Conservation (phyloP, 2,113 vertebrate genomes). For the Azemiops feae region DNA sequence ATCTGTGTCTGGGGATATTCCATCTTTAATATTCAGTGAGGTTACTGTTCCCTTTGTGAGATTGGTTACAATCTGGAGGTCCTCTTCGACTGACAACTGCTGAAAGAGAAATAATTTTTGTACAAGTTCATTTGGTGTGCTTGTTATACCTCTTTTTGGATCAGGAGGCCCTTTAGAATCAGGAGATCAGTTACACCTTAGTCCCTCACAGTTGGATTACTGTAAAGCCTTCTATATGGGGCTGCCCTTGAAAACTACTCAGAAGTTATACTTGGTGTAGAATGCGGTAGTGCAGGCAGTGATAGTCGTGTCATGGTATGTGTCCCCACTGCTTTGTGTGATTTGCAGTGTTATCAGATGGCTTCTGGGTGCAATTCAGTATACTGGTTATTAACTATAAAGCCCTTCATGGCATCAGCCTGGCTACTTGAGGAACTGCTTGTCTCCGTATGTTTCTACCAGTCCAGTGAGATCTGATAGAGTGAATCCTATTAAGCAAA, state of each 20-base stretch:
- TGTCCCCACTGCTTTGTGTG: background rate
- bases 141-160: background rate
- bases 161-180: background rate
- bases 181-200: background rate
- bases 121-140: background rate
- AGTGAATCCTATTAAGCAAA: background rate
- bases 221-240: background rate
- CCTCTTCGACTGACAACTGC: background rate
- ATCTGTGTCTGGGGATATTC: background rate
- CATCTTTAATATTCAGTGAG: background rate
- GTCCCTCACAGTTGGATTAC: background rate
- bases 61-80: background rate
- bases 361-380: background rate
- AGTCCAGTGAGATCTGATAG: background rate
- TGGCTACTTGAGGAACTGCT: background rate
- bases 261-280: background rate
- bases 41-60: background rate
- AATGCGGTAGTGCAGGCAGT: background rate
- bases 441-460: background rate
- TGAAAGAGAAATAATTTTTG: background rate
- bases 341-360: background rate
- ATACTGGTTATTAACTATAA: background rate
- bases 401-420: background rate
- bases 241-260: background rate
- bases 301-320: background rate